These are phyloP conservation scores for Ennomos fuscantarius DNA, from an alignment of 2,888 invertebrate species.

Conservation along the genomic window DNA sequence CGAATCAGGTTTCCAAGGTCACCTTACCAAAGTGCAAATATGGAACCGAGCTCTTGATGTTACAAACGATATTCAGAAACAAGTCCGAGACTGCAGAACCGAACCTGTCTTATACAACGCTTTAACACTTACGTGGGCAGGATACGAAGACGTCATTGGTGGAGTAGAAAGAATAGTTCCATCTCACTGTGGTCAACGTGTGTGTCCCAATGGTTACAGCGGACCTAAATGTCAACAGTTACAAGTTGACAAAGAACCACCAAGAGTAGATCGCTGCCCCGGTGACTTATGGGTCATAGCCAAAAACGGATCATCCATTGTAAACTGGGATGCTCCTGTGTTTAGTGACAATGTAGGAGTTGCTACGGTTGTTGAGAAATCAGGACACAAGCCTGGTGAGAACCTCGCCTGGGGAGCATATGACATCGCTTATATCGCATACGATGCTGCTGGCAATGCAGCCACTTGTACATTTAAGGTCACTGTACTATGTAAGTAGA, in stretches of 20 bases:
- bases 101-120: conserved; percentile 95
- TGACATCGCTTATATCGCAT: conserved; percentile 96
- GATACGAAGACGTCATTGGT: conserved; percentile 94
- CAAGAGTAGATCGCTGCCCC: conserved; percentile 95
- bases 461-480: conserved; percentile 97
- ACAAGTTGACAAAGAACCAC: conserved; percentile 93
- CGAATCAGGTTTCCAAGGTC: conserved; percentile 97
- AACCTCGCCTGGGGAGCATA: conserved; percentile 96
- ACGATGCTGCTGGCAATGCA: conserved; percentile 95
- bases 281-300: conserved; percentile 98
- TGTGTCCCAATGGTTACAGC: conserved; percentile 94
- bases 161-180: conserved; percentile 96
- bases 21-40: conserved; percentile 96
- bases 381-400: conserved; percentile 94
- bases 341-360: conserved; percentile 96
- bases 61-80: conserved; percentile 96
- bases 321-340: conserved; percentile 96
- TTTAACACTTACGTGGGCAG: conserved; percentile 95
- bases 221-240: conserved; percentile 94
- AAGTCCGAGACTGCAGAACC: conserved; percentile 96
- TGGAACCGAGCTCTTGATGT: conserved; percentile 97
- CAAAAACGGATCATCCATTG: conserved; percentile 95
- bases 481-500: conserved; percentile 91
- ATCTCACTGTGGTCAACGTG: conserved; percentile 95
- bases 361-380: conserved; percentile 91